Conservation (phyloP, 1,140 invertebrate species). For the Ips typographus region DNA sequence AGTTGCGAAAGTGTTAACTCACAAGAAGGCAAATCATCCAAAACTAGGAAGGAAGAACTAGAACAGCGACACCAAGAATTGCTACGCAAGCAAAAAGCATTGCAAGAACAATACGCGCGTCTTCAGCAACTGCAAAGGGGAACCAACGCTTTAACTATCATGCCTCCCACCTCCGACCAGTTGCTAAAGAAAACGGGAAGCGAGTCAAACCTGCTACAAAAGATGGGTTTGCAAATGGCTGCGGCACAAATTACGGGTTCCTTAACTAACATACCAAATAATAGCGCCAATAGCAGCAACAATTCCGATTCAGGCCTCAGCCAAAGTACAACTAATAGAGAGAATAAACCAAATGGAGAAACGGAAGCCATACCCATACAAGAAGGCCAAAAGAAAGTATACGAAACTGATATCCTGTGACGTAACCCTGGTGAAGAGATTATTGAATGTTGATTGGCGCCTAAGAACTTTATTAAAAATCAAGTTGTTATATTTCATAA, state of each 20-base stretch:
- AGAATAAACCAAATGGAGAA: constrained; percentile 8
- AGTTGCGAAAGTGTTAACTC: constrained; percentile 78
- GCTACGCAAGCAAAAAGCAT: constrained; percentile 77
- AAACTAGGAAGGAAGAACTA: constrained; percentile 70
- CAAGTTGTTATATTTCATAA: no score
- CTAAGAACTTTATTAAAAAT: no score
- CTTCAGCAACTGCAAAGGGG: constrained; percentile 82
- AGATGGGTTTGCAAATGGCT: constrained; percentile 73
- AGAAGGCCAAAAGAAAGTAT: constrained; percentile 67
- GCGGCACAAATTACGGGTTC: constrained; percentile 63
- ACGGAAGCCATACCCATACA: constrained; percentile 50
- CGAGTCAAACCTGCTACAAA: constrained; percentile 83
- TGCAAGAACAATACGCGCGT: constrained; percentile 86
- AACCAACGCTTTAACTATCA: constrained; percentile 61
- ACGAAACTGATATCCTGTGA: constrained; percentile 89
- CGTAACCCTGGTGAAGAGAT: constrained; percentile 44
- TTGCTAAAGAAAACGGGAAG: constrained; percentile 85
- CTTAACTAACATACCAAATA: constrained; percentile 60
- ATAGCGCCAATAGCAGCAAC: constrained; percentile 42
- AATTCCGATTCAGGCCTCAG: constrained; percentile 37
- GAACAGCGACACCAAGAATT: constrained; percentile 85
- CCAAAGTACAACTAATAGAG: not conserved
- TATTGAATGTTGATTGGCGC: constrained; percentile 42
- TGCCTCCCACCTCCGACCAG: constrained; percentile 62
- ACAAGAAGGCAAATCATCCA: constrained; percentile 62